phyloP scores from a whole-genome alignment of 1,140 invertebrate species.

The Varroa destructor region DNA sequence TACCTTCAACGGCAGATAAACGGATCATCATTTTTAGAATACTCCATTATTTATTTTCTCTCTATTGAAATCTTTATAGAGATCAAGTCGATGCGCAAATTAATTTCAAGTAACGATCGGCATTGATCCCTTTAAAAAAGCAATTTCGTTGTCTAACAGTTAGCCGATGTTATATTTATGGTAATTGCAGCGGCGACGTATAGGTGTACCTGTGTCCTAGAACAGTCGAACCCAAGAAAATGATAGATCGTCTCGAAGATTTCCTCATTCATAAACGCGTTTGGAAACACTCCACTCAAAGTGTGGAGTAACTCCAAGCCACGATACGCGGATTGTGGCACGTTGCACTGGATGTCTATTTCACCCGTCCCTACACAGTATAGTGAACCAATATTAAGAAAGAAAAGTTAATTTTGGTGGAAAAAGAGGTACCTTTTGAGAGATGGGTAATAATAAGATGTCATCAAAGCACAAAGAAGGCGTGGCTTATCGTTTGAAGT shows the following conservation, averaged over 20 bases:
- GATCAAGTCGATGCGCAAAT: no score
- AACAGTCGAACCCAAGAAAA: constrained; percentile 48
- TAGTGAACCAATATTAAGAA: constrained; percentile 34
- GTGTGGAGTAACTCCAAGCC: constrained; percentile 42
- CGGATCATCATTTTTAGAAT: constrained; percentile 28
- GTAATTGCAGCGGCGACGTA: constrained; percentile 36
- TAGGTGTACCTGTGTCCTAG: constrained; percentile 62
- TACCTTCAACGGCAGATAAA: constrained; percentile 15
- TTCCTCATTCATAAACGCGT: constrained; percentile 74
- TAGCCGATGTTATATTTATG: no score
- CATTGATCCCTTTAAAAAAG: no score
- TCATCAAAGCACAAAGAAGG: no score
- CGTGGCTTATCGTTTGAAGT: no score
- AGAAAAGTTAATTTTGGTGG: constrained; percentile 31
- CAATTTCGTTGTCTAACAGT: no score
- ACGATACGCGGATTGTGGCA: constrained; percentile 30
- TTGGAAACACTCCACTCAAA: constrained; percentile 76
- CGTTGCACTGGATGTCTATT: constrained; percentile 33
- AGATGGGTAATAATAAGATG: no score
- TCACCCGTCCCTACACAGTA: constrained; percentile 9
- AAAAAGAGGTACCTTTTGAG: constrained; percentile 5
- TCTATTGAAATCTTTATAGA: no score
- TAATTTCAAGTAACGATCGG: no score
- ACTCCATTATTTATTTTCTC: no score
- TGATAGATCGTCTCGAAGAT: constrained; percentile 63